phyloP scores from a whole-genome alignment of 37 sponge, comb jelly and placozoan species.

The Hexactinellida sp. region DNA sequence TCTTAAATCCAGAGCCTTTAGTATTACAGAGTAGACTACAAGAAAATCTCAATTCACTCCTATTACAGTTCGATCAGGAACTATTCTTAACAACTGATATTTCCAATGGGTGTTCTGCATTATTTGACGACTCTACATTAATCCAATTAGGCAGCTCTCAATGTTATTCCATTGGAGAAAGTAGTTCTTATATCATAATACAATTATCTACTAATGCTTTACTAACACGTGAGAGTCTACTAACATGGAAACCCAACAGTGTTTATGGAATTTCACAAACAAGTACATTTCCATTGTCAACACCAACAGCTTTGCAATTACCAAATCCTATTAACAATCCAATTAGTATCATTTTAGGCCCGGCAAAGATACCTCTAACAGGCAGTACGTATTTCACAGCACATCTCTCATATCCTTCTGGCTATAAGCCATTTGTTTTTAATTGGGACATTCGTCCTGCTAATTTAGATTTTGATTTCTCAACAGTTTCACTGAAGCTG shows the following conservation, averaged over 20 bases:
- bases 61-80: background rate
- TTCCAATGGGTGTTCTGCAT: background rate
- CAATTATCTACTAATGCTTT: background rate
- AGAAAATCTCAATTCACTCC: background rate
- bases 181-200: background rate
- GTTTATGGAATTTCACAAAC: background rate
- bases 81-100: background rate
- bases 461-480: background rate
- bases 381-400: background rate
- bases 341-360: background rate
- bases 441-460: background rate
- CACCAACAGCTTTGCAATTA: background rate
- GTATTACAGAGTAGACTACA: background rate
- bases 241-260: background rate
- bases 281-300: background rate
- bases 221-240: background rate
- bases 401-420: background rate
- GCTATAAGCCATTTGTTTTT: background rate
- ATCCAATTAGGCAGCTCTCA: background rate
- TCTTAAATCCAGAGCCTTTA: background rate
- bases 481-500: background rate
- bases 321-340: background rate
- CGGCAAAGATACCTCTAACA: background rate
- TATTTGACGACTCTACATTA: background rate
- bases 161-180: background rate